These are phyloP conservation scores for Telmatochromis sp. DNA, from an alignment of 2,113 vertebrate species.

Conservation along the genomic window DNA sequence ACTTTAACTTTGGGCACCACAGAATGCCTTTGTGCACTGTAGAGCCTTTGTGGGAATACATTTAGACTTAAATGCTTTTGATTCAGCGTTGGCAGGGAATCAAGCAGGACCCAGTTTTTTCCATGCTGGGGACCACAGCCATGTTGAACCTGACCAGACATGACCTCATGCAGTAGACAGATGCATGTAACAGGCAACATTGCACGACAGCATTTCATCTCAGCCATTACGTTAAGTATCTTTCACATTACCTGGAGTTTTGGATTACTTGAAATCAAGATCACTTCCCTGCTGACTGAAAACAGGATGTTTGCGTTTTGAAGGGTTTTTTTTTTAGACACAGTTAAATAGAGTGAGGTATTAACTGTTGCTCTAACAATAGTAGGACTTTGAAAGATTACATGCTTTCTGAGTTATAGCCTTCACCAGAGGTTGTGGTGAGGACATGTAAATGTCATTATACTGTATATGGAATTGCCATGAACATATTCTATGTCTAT, in stretches of 20 bases:
- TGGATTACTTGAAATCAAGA: not conserved
- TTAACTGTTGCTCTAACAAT: not conserved
- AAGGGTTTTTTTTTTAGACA: not conserved
- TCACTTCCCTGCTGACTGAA: not conserved
- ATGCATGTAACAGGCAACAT: slow-evolving; percentile 12
- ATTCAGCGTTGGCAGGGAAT: slow-evolving; percentile 16
- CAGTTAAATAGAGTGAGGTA: not conserved
- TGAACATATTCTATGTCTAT: not conserved
- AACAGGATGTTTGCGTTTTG: not conserved
- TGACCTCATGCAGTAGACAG: slow-evolving; percentile 44
- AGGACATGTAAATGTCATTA: not conserved
- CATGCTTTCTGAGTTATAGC: not conserved
- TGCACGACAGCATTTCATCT: not conserved
- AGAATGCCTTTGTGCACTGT: not conserved
- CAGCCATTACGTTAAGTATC: slow-evolving; percentile 2
- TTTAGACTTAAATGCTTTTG: not conserved
- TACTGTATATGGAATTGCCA: not conserved
- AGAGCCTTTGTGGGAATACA: not conserved
- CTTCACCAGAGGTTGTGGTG: not conserved
- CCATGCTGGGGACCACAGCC: not conserved
- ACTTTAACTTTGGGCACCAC: not conserved
- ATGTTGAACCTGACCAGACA: slow-evolving; percentile 8
- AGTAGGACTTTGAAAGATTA: not conserved
- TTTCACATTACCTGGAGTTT: slow-evolving; percentile 7
- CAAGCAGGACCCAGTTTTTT: slow-evolving; percentile 10